Conservation (phyloP, 2,797 vertebrate genomes). For the Myotis findleyi region DNA sequence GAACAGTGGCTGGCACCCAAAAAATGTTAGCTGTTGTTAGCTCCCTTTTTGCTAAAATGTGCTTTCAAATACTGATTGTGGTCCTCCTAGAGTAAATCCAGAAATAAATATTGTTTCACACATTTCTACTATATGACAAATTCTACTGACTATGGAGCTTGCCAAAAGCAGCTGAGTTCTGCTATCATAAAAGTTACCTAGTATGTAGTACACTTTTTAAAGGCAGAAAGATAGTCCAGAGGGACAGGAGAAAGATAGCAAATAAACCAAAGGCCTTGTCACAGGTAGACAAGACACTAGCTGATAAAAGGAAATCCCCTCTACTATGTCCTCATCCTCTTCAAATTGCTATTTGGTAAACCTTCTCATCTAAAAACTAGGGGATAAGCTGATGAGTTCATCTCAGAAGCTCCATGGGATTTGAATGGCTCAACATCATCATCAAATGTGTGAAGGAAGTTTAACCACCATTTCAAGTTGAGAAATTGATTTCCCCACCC, state of each 20-base stretch:
- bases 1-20: background rate
- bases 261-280: background rate
- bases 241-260: background rate
- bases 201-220: background rate
- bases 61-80: background rate
- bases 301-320: background rate
- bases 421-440: background rate
- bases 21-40: background rate
- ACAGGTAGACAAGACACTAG: background rate
- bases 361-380: background rate
- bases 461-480: background rate
- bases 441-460: background rate
- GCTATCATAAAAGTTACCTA: background rate
- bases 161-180: background rate
- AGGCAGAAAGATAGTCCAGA: background rate
- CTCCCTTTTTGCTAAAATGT: background rate
- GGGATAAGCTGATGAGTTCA: background rate
- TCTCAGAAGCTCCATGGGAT: background rate
- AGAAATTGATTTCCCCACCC: background rate
- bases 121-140: background rate
- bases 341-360: background rate
- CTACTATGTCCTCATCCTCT: background rate
- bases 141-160: background rate
- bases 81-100: background rate
- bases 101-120: slow-evolving; percentile 18